Percentiles rank a stretch among this genome's conserved stretches.
These are phyloP conservation scores for Acropternis orthonyx DNA, from an alignment of 2,797 vertebrate species.

Conservation along the genomic window DNA sequence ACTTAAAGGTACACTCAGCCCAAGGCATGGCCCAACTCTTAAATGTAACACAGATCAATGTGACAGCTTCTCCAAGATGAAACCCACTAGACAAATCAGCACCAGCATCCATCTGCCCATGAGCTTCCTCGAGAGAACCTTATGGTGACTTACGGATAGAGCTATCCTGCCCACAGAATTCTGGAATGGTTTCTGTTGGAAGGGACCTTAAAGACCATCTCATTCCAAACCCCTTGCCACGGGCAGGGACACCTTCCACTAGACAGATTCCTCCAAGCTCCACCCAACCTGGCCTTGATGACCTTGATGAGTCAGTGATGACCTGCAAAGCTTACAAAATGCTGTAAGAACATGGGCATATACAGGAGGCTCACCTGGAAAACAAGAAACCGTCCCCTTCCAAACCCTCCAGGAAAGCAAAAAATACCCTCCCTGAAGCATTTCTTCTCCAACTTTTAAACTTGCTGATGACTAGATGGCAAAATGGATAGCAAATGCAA, in stretches of 20 bases:
- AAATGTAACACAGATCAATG: background rate
- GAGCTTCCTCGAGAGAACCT: background rate
- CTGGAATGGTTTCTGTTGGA: background rate
- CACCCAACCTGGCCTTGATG: background rate
- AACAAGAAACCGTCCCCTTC: background rate
- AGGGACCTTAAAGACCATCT: background rate
- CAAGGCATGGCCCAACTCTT: background rate
- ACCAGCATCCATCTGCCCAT: background rate
- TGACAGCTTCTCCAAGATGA: background rate
- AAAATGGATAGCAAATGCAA: background rate
- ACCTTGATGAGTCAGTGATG: accelerated
- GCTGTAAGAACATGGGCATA: background rate
- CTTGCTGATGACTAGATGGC: accelerated
- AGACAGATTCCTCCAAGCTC: background rate
- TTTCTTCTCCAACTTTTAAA: background rate
- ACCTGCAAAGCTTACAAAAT: background rate
- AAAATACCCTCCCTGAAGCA: background rate
- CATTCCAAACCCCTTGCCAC: accelerated
- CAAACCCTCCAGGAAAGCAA: background rate
- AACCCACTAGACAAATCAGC: background rate
- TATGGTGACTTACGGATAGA: background rate
- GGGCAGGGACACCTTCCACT: background rate
- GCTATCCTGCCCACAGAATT: background rate
- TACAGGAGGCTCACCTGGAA: background rate
- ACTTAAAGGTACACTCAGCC: background rate